phyloP scores from a whole-genome alignment of 2,888 invertebrate species.

The Poecilus cupreus region DNA sequence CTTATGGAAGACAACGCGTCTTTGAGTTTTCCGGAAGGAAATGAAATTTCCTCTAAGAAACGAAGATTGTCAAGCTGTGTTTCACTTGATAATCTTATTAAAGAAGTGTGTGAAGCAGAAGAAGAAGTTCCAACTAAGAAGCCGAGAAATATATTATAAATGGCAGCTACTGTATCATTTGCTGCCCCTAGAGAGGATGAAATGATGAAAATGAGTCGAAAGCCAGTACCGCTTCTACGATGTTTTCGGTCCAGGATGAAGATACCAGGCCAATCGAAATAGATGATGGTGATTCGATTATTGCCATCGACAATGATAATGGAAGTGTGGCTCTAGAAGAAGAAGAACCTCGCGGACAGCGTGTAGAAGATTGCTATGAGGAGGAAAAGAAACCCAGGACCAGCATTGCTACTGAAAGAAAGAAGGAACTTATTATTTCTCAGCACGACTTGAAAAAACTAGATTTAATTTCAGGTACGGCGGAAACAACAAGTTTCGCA shows the following conservation, averaged over 20 bases:
- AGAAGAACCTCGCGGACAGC: not conserved
- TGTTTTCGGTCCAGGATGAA: not conserved
- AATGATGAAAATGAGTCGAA: not conserved
- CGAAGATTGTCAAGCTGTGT: no score
- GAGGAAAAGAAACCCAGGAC: no score
- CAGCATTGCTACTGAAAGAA: no score
- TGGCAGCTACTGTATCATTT: not conserved
- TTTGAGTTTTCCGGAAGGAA: no score
- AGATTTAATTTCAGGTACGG: no score
- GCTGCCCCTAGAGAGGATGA: no score
- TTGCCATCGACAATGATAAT: not conserved
- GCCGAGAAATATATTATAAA: no score
- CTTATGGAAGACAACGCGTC: not conserved
- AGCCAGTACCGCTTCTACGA: no score
- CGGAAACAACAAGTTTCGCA: slow-evolving; percentile 12
- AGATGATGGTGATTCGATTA: not conserved
- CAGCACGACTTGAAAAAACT: not conserved
- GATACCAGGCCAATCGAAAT: not conserved
- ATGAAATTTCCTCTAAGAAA: no score
- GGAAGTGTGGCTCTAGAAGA: not conserved
- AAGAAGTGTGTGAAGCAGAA: no score
- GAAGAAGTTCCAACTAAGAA: no score
- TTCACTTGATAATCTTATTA: not conserved
- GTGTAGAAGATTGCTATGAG: not conserved
- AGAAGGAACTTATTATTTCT: not conserved